These are phyloP conservation scores for Lysandra bellargus DNA, from an alignment of 2,888 invertebrate genomes.

Conservation along the genomic window DNA sequence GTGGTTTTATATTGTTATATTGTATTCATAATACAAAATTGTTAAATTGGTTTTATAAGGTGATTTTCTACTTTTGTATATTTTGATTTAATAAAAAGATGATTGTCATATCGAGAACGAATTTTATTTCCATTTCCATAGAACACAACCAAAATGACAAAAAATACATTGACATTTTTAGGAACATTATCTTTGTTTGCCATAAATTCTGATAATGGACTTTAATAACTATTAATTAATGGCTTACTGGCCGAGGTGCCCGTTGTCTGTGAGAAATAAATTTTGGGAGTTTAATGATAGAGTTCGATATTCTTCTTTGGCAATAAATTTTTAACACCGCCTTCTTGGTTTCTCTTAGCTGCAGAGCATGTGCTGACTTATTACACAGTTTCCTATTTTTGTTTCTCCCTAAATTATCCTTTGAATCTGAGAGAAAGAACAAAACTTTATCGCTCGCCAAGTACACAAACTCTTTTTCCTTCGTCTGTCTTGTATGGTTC, in stretches of 20 bases:
- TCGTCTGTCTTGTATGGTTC: background rate
- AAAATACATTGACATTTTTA: background rate
- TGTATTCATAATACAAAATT: background rate
- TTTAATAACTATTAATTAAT: background rate
- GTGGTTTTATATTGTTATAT: background rate
- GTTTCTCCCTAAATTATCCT: conserved; percentile 34
- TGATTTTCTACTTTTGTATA: conserved; percentile 9
- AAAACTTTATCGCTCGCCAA: conserved; percentile 25
- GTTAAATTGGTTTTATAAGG: background rate
- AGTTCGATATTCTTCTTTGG: conserved; percentile 49
- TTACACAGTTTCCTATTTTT: background rate
- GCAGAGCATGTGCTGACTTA: conserved; percentile 54
- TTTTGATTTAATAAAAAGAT: background rate
- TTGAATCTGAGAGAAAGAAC: conserved; percentile 34
- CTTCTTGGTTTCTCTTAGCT: conserved; percentile 64
- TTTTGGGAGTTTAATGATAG: conserved; percentile 63
- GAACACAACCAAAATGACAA: background rate
- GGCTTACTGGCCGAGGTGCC: conserved; percentile 39
- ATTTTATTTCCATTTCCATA: background rate
- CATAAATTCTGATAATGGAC: no score
- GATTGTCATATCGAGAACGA: background rate
- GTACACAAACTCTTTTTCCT: conserved; percentile 3
- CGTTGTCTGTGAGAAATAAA: conserved; percentile 55
- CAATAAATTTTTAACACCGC: conserved; percentile 69
- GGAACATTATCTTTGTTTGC: background rate